Base-by-base conservation (phyloP, 2,797 vertebrate genomes). In the Crocodylus rhombifer region DNA sequence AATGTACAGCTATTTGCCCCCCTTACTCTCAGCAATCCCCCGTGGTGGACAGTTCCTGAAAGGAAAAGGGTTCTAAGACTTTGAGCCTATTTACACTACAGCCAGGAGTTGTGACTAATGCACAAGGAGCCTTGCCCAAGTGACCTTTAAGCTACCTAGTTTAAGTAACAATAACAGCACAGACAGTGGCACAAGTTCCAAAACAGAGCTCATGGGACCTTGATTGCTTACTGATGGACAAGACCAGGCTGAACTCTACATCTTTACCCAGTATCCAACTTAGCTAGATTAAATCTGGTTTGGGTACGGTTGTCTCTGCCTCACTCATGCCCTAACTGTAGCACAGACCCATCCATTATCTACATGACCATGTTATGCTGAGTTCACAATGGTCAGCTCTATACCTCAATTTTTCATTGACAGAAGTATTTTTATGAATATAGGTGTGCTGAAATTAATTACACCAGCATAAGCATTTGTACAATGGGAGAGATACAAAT, bases 321-420 rank as follows among this genome's bases (percentile, higher is more conserved):
- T 63, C 15, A 13, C 10, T 15, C 63, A 56, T 11, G 80, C 26
- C 26, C 16, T 18, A 63, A 60, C 0, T 0, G 0, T 63, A 65
- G 23, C 58, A 15, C 28, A 18, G 63, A 63, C 11, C 55, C 57
- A 10, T 23, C 80, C 81, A 63, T 6, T 21, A 21, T 15, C n/a
- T 77, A 58, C 76, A 7, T 58, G 57, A 30, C 23, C 33, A 42
- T 61, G 60, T 61, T 28, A 25, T 15, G 4, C 25, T 78, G 77
- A 33, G 51, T 62, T 79, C 61, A 18, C 30, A 42, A 28, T 7
- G 23, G 69, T 71, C 51, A 33, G 12, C 71, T 78, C 8, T 87
- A 77, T 84, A 82, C n/a, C 30, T 62, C 28, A 0, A 61, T 5
- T 80, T 63, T 7, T 80, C 42, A 73, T 17, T 7, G 42, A 51